Conservation (phyloP, 2,888 invertebrate species). For the Scaptomyza caliginosa region DNA sequence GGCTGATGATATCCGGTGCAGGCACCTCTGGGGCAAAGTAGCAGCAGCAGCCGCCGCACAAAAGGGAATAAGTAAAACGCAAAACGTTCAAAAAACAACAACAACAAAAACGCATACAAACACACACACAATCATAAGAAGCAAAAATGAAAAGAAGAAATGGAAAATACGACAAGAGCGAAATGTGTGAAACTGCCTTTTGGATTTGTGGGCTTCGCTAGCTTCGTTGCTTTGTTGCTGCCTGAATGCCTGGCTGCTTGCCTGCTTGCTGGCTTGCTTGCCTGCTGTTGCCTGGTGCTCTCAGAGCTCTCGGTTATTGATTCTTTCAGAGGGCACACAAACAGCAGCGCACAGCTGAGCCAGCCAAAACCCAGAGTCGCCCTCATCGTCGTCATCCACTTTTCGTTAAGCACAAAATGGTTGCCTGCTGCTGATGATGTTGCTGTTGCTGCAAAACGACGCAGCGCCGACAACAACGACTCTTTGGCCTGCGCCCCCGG, state of each 20-base stretch:
- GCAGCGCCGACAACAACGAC: slow-evolving; percentile 17
- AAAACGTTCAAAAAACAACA: slow-evolving; percentile 20
- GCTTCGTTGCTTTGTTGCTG: slow-evolving; percentile 54
- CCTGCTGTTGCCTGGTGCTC: slow-evolving; percentile 42
- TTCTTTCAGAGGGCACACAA: slow-evolving; percentile 55
- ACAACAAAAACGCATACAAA: slow-evolving; percentile 1
- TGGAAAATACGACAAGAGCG: slow-evolving; percentile 6
- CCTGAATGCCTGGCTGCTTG: not conserved
- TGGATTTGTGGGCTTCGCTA: slow-evolving; percentile 71
- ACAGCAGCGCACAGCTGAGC: slow-evolving; percentile 28
- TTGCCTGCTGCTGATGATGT: slow-evolving; percentile 38
- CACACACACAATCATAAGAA: slow-evolving; percentile 6
- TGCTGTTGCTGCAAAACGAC: slow-evolving; percentile 3
- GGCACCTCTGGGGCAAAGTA: slow-evolving; percentile 56
- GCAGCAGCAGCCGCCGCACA: slow-evolving; percentile 26
- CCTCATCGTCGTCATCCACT: slow-evolving; percentile 58
- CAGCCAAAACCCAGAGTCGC: slow-evolving; percentile 37
- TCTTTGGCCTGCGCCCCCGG: slow-evolving; percentile 73
- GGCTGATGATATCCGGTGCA: slow-evolving; percentile 58
- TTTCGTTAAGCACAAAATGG: slow-evolving; percentile 65
- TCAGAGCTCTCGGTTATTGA: slow-evolving; percentile 62
- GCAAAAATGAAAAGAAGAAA: slow-evolving; percentile 18
- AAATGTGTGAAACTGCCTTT: slow-evolving; percentile 41
- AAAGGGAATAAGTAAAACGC: slow-evolving; percentile 40
- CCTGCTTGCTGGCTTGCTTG: slow-evolving; percentile 1